Evolutionary conservation across 1,140 invertebrate species (phyloP), one percentile per base, ranked within the genome.

Genomic region (Limonius californicus): DNA sequence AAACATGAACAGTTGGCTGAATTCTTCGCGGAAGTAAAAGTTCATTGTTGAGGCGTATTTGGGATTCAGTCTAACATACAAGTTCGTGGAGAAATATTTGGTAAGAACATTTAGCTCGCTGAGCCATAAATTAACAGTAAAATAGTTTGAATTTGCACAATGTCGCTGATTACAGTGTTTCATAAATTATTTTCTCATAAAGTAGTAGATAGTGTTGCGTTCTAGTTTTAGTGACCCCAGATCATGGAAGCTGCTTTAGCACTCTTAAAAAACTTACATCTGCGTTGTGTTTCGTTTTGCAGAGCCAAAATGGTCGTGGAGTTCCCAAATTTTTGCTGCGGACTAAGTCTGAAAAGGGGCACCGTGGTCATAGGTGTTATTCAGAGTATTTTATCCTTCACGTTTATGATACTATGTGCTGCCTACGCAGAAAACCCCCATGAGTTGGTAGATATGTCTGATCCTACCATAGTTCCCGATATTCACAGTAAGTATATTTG

Each of bases 361-460:
- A 75, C 72, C 12, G 69, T 74, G 21, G 70, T 73, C 32, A 73
- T 74, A 61, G 74, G 73, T 8, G 63, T 73, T 18, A 58, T 72
- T 0, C 69, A 72, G 59, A 74, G 72, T 57, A 68, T 75, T 47
- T 62, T 74, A 16, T 62, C 72, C 9, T 75, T 75, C 50, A 72
- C 72, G 63, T 69, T 66, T 39, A 32, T 75, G 27, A 66, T 74
- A 30, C 62, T 75, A 18, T 62, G 66, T 32, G 68, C 72, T 9
- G 74, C 71, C 0, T 75, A 75, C 62, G 72, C 72, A 27, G 69
- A 72, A 61, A 64, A 74, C 69, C 72, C 74, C 7, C 72, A 74
- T 54, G 74, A 75, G 64, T 47, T 75, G 15, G 20, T 75, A 14
- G 68, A 72, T 55, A 68, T 75, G 65, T 67, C 69, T 1, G 74